phyloP scores from a whole-genome alignment of 2,888 invertebrate species.

The Adelphocoris suturalis region DNA sequence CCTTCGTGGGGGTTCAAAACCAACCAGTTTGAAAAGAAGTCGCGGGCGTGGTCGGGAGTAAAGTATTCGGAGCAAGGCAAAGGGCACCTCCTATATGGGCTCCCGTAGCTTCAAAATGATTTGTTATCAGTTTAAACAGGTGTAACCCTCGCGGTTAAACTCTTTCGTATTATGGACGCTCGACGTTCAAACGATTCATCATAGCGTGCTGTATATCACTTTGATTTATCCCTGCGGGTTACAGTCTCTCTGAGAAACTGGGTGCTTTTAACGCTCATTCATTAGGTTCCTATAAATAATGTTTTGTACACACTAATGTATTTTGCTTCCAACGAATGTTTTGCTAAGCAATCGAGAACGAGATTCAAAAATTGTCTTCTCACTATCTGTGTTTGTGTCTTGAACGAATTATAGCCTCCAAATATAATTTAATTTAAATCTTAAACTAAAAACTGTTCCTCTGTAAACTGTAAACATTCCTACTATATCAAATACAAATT shows the following conservation, averaged over 20 bases:
- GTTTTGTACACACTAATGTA: too few relatives aligned
- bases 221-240: neutral
- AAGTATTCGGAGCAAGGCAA: slow-evolving; percentile 64
- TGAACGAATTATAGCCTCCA: too few relatives aligned
- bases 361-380: too few relatives aligned
- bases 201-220: neutral
- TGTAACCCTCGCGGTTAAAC: slow-evolving; percentile 6
- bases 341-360: too few relatives aligned
- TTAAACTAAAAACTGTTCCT: too few relatives aligned
- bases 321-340: too few relatives aligned
- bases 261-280: neutral
- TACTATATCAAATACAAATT: too few relatives aligned
- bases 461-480: too few relatives aligned
- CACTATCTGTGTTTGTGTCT: too few relatives aligned
- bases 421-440: too few relatives aligned
- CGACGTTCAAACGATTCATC: neutral
- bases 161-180: neutral
- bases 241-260: neutral
- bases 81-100: neutral
- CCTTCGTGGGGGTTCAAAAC: slow-evolving; percentile 42
- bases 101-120: slow-evolving; percentile 4
- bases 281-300: neutral
- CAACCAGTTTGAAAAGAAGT: slow-evolving; percentile 32
- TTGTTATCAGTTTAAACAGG: slow-evolving; percentile 28
- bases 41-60: slow-evolving; percentile 47